Evolutionary conservation across 2,888 invertebrate species (phyloP).

Genomic region (Scaptomyza tumidula): DNA sequence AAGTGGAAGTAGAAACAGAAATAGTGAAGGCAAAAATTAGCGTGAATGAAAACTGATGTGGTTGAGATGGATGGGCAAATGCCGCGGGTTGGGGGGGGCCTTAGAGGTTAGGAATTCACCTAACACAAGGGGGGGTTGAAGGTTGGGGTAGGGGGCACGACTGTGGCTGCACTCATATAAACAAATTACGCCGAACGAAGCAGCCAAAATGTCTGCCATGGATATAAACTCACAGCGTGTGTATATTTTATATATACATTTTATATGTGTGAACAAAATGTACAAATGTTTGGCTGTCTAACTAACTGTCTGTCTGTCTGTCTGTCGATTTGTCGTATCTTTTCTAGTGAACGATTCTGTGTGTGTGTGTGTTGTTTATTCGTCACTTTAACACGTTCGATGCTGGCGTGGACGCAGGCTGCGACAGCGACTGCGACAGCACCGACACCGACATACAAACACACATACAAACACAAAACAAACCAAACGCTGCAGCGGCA

Average conservation of each 20-base stretch:
- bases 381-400: conserved; percentile 78
- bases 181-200: conserved; percentile 61
- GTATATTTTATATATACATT: conserved; percentile 24
- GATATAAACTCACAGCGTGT: conserved; percentile 50
- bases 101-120: conserved; percentile 45
- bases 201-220: conserved; percentile 65
- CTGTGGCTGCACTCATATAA: conserved; percentile 59
- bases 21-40: conserved; percentile 56
- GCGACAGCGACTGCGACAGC: conserved; percentile 39
- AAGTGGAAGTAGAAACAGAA: conserved; percentile 30
- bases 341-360: conserved; percentile 66
- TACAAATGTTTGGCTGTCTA: conserved; percentile 66
- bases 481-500: conserved; percentile 35
- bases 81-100: conserved; percentile 1
- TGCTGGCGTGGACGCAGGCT: conserved; percentile 48
- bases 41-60: conserved; percentile 56
- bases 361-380: conserved; percentile 71
- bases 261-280: conserved; percentile 69
- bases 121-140: conserved; percentile 40
- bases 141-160: conserved; percentile 5
- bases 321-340: conserved; percentile 64
- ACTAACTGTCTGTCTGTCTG: conserved; percentile 53
- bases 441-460: conserved; percentile 59
- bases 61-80: conserved; percentile 38
- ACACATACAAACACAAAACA: conserved; percentile 20